A percentile compares a stretch with the other conserved stretches of the same genome.
phyloP scores from a whole-genome alignment of 2,797 vertebrate species.

The Gymnothorax javanicus region DNA sequence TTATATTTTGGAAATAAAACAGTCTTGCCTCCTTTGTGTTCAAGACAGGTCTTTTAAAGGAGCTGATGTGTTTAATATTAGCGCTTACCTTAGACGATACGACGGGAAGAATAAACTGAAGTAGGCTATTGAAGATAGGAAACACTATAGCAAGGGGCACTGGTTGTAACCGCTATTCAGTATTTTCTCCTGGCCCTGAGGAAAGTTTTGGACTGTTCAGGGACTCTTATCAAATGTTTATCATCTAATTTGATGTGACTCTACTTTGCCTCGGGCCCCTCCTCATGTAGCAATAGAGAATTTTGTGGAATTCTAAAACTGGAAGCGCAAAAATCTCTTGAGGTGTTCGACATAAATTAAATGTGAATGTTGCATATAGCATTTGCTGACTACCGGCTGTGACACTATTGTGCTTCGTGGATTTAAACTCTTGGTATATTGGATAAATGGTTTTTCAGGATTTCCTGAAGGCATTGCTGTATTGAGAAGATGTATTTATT shows the following conservation, averaged over 20 bases:
- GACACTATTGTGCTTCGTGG: constrained; percentile 13
- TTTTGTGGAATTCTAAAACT: constrained; percentile 15
- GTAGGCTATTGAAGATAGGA: constrained; percentile 2
- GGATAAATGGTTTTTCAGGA: background rate
- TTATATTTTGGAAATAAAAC: constrained; percentile 31
- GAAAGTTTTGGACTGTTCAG: constrained; percentile 23
- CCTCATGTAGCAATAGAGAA: constrained; percentile 10
- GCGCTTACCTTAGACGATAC: background rate
- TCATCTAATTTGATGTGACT: constrained; percentile 28
- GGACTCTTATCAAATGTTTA: constrained; percentile 32
- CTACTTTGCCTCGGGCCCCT: constrained; percentile 6
- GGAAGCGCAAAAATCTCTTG: constrained; percentile 1
- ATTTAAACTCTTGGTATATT: background rate
- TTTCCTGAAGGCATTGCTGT: background rate
- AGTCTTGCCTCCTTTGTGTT: background rate
- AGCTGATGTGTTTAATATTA: constrained; percentile 33
- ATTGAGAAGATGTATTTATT: background rate
- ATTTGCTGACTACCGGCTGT: background rate
- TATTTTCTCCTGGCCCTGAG: constrained; percentile 23
- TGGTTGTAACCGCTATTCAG: background rate
- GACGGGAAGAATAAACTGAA: constrained; percentile 12
- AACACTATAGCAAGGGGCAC: constrained; percentile 10
- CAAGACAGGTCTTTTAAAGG: background rate
- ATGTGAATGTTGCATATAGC: background rate
- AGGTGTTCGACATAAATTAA: constrained; percentile 14